Evolutionary conservation across 2,113 vertebrate species (phyloP).

Genomic region (Serilophus lunatus): DNA sequence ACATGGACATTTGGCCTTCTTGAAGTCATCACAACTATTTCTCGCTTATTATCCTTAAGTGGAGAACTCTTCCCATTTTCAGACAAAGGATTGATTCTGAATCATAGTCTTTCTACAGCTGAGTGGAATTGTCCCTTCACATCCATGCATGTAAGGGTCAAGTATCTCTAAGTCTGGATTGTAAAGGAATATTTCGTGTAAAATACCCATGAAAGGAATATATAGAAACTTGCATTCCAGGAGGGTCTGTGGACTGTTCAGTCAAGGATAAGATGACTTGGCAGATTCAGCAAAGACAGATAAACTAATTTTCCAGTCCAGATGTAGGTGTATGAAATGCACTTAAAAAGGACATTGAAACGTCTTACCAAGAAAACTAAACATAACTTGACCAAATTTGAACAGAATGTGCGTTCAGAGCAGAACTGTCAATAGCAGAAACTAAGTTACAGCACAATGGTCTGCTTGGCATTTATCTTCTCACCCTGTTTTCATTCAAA

Average conservation of each 20-base stretch:
- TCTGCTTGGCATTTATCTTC: background rate
- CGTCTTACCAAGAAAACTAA: background rate
- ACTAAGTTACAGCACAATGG: background rate
- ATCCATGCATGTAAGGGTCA: background rate
- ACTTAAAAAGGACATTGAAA: background rate
- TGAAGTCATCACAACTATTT: slow-evolving; percentile 35
- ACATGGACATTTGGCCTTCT: slow-evolving; percentile 39
- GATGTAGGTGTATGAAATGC: background rate
- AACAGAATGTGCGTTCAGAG: background rate
- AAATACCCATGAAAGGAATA: background rate
- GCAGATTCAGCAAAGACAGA: background rate
- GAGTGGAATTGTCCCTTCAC: background rate
- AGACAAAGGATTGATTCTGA: background rate
- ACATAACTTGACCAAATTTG: background rate
- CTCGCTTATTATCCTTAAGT: slow-evolving; percentile 17
- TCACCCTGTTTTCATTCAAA: background rate
- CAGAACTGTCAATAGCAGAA: background rate
- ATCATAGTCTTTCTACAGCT: background rate
- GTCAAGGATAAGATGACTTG: background rate
- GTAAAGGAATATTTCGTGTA: background rate
- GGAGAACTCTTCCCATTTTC: background rate
- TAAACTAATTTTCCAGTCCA: background rate
- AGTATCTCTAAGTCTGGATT: background rate
- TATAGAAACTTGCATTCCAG: background rate
- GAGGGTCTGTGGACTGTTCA: background rate